Base-by-base conservation (phyloP, 92 coral and sea anemone genomes). In the Phenganax stokvisi region DNA sequence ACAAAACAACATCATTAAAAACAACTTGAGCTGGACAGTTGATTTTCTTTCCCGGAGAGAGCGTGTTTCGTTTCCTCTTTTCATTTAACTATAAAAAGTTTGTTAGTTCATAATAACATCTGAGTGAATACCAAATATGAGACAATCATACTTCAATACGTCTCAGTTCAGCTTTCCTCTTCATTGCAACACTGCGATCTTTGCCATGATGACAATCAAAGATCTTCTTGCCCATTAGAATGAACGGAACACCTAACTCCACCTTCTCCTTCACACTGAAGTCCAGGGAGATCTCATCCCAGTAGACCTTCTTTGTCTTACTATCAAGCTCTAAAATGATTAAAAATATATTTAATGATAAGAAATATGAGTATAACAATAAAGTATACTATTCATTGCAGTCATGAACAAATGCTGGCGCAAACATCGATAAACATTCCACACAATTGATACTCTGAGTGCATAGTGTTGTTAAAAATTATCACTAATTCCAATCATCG, bases 1-100 rank as follows among this genome's bases (percentile, higher is more conserved):
- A 64, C 65, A 79, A 47, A 79, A 79, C 30, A 54, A 79, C 69
- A 60, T 79, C 83, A 37, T 63, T 79, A 62, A 79, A 79, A 3
- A 79, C 74, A 63, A 79, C 83, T 54, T 79, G 83, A 8, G 83
- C 83, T 79, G 83, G 83, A 79, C 83, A 79, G 63, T 79, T 79
- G 6, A 79, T 13, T 27, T 79, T 79, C 62, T 79, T 79, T 52
- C 83, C 83, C 7, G 83, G 83, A 44, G 61, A 15, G 13, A 28
- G 37, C 17, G 55, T 62, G 54, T 79, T 79, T 53, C 83, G 54
- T 51, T 79, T 79, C 53, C 63, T 79, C 62, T 79, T 79, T 51
- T 79, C 83, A 62, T 79, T 79, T 27, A 79, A 65, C 83, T 79
- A 79, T 6, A 60, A 77, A 63, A 37, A 37, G 47, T 37, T 37